Base-by-base conservation (phyloP, 2,888 invertebrate species). In the Ectobius pallidus region DNA sequence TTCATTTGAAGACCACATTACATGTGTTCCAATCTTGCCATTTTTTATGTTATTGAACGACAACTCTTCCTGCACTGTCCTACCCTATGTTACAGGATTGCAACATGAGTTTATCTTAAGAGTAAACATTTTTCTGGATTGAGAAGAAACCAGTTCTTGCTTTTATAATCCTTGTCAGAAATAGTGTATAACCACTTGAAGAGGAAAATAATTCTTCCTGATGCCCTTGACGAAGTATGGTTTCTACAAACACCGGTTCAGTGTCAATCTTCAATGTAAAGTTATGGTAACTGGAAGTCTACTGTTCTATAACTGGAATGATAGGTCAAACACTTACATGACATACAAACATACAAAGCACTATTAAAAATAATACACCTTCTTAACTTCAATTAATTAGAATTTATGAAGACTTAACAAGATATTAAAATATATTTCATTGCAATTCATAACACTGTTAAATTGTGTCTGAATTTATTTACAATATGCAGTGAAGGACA, bases 261-360 rank as follows among this genome's bases (percentile, higher is more conserved):
- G 2, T 11, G 25, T 25, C 52, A 52, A 25, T 25, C 14, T 9
- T 25, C 25, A 25, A 20, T 52, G 52, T 9, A 14, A 25, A 9
- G 20, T 25, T 16, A 2, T 25, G 52, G 22, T 52, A 52, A 52
- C 52, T 14, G 25, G 52, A 52, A 52, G 11, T 4, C 52, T 52
- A 52, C 1, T 52, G 52, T 25, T 52, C 52, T 52, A 52, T 9
- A 52, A 2, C 25, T 52, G 52, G 52, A 52, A 52, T 52, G 52
- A 52, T 6, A 22, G 52, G 52, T 52, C 25, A n/a, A 46, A 11
- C n/a, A 9, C 20, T 20, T 25, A 52, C 20, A 25, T 25, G 1
- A 52, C 52, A 52, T 22, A 52, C 9, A 22, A 52, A 52, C 52
- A 52, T 52, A 52, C 52, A 52, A 52, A 52, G 52, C 52, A 22